Conservation (phyloP, 2,888 invertebrate genomes). For the Phyto melanocephala region DNA sequence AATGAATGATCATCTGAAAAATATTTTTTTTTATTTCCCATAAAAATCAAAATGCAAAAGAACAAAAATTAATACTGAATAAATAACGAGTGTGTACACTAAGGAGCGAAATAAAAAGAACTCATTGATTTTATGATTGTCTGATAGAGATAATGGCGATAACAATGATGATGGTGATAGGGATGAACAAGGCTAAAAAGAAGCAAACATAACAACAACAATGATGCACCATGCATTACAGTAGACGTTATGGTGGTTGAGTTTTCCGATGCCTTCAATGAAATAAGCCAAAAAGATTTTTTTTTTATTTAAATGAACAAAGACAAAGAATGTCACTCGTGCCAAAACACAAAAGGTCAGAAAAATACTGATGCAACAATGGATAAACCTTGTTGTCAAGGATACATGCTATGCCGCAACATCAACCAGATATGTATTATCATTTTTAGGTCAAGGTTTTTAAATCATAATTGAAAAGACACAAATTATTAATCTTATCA, state of each 20-base stretch:
- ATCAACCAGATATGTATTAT: neutral
- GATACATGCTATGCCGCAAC: conserved; percentile 9
- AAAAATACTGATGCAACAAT: conserved; percentile 17
- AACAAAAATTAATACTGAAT: neutral
- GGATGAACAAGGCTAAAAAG: neutral
- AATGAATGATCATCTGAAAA: conserved; percentile 6
- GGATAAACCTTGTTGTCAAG: conserved; percentile 33
- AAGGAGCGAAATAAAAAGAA: neutral
- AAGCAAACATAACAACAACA: neutral
- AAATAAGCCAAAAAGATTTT: neutral
- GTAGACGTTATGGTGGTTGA: conserved; percentile 22
- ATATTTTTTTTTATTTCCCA: conserved; percentile 25
- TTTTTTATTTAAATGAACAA: conserved; percentile 2
- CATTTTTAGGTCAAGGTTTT: conserved; percentile 51
- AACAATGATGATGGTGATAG: neutral
- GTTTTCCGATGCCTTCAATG: conserved; percentile 21
- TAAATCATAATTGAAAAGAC: too few relatives aligned
- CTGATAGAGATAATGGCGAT: neutral
- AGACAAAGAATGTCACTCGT: conserved; percentile 26
- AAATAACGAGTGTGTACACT: too few relatives aligned
- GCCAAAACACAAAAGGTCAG: conserved; percentile 43
- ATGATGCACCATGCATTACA: neutral
- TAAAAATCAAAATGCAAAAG: conserved; percentile 23
- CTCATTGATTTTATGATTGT: conserved; percentile 7
- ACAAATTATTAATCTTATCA: too few relatives aligned